Conservation (phyloP, 2,888 invertebrate species). For the Lacanobia oleracea region DNA sequence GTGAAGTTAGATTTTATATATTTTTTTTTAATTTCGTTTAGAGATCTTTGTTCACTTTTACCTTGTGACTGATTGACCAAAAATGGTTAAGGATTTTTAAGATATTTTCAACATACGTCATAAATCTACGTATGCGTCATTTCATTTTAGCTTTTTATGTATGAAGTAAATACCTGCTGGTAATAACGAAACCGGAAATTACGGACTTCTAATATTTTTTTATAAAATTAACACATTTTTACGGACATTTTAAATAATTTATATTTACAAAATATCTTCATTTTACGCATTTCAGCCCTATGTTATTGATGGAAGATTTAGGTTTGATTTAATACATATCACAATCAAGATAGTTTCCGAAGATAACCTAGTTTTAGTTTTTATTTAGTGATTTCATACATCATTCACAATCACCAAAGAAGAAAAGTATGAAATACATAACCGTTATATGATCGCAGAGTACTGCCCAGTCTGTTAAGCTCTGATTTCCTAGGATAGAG, state of each 20-base stretch:
- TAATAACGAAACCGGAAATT: too few relatives aligned
- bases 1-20: background rate
- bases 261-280: constrained; percentile 4
- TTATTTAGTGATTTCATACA: background rate
- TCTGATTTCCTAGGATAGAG: too few relatives aligned
- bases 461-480: too few relatives aligned
- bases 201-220: background rate
- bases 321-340: background rate
- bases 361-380: too few relatives aligned
- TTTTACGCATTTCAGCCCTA: background rate
- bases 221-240: background rate
- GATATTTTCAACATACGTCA: background rate
- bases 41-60: background rate
- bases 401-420: background rate
- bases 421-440: too few relatives aligned
- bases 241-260: background rate
- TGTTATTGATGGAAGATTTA: constrained; percentile 19
- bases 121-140: background rate
- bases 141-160: background rate
- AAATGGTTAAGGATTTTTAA: background rate
- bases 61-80: too few relatives aligned
- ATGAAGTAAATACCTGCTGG: constrained; percentile 3
- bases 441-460: too few relatives aligned
- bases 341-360: too few relatives aligned
- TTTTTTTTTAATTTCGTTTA: too few relatives aligned